Base-by-base conservation (phyloP, 1,140 invertebrate species). In the Cydia fagiglandana region DNA sequence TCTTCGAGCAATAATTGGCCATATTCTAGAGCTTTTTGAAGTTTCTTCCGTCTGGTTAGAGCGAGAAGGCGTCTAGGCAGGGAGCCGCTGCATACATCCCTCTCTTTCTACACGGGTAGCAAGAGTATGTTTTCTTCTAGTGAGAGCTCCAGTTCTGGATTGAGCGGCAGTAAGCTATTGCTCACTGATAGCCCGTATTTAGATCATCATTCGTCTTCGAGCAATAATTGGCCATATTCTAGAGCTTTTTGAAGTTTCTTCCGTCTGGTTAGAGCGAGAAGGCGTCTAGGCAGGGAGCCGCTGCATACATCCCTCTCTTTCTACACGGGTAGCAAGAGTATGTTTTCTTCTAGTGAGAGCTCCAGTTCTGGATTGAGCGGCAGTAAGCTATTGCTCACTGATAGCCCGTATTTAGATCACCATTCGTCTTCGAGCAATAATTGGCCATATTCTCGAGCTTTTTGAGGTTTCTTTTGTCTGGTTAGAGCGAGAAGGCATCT, bases 1-100 rank as follows among this genome's bases (percentile, higher is more conserved):
- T 93, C 92, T 20, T 93, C 91, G 5, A 93, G 92, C 75, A 91
- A 91, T 82, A 93, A 94, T 77, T 94, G 93, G 93, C 92, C 93
- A 61, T 94, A 94, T 82, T 85, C 91, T 15, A 87, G 93, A 83
- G 92, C 91, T 41, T 93, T 90, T 80, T 93, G 64, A 66, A 9
- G 66, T 95, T 96, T 34, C 95, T 13, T 94, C 95, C 74, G 94
- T 94, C 24, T 95, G 95, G 1, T 86, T 96, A 93, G 94, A 86
- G 93, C 94, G 7, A 93, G 95, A 81, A 85, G 91, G 75, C 89
- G 91, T 75, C 81, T 88, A 13, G 86, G 87, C 12, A 81, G 87
- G 6, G 92, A 93, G 47, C 91, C 88, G 13, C 75, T 92, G 73
- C 90, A 93, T 80, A 93, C 92, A 61, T 93, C 93, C 5, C 89